Base-by-base conservation (phyloP, 2,888 invertebrate species). In the Xanthorhoe designata region DNA sequence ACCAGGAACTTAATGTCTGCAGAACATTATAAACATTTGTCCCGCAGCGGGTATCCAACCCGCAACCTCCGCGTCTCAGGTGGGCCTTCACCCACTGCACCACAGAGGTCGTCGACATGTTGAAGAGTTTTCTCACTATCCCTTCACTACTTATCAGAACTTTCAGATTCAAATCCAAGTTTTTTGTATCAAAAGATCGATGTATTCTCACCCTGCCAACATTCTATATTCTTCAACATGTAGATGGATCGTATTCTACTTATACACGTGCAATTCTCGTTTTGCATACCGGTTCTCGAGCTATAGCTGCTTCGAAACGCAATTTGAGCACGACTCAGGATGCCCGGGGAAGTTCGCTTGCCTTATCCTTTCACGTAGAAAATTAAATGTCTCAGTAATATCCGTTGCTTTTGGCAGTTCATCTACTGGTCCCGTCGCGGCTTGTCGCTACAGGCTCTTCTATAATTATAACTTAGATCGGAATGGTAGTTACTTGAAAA, bases 301-400 rank as follows among this genome's bases (percentile, higher is more conserved):
- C 38, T 52, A 85, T 79, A 80, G 80, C 77, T 78, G 79, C 74
- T 61, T 54, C 76, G 81, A 82, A 90, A 89, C 86, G 86, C 88
- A 88, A 90, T 89, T 90, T 84, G 86, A 84, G 78, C 78, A 79
- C 77, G 63, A 72, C 78, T 74, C 84, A 83, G 86, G 87, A 86
- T 84, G 84, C 84, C 84, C 78, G 80, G 81, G 88, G 87, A 88
- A 88, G 90, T 87, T 87, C 88, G 80, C 84, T 85, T 82, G 88
- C 87, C 90, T 92, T 92, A 91, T 92, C 91, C 91, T 86, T 92
- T 87, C 92, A 92, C 92, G 92, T 92, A 92, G 92, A 92, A 92
- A 92, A 92, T 92, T 92, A 92, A 92, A 92, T 88, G 92, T 92
- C 92, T 90, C 86, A 82, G 90, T 87, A 88, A 91, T 90, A 91